These are phyloP conservation scores for Nematopogon swammerdamellus DNA, from an alignment of 2,888 invertebrate genomes.

Conservation along the genomic window DNA sequence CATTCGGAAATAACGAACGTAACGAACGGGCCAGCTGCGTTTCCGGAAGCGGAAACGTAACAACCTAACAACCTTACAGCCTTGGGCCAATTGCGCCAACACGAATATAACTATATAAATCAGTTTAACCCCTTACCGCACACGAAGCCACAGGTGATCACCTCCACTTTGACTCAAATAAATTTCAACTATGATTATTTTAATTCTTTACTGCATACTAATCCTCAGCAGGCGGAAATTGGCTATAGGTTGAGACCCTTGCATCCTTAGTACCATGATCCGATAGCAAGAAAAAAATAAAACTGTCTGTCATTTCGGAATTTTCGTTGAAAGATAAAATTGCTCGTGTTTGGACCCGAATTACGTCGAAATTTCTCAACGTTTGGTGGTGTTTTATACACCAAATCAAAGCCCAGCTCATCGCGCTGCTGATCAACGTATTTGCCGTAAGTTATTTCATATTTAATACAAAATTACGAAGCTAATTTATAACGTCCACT, in stretches of 20 bases:
- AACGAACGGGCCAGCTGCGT: too few relatives aligned
- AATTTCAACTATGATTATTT: neutral
- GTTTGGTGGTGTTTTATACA: neutral
- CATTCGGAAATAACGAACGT: too few relatives aligned
- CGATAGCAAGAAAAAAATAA: constrained; percentile 8
- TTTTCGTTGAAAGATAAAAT: constrained; percentile 1
- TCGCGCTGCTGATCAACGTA: neutral
- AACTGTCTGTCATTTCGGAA: constrained; percentile 15
- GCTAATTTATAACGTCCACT: neutral
- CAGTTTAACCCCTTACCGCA: too few relatives aligned
- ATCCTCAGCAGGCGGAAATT: constrained; percentile 13
- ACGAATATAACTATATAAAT: too few relatives aligned
- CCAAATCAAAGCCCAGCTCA: neutral
- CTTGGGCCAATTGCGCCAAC: too few relatives aligned
- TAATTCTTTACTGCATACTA: constrained; percentile 12
- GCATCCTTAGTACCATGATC: constrained; percentile 28
- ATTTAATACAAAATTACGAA: neutral
- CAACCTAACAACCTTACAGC: too few relatives aligned
- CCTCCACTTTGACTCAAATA: neutral
- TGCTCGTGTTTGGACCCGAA: neutral
- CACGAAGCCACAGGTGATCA: neutral
- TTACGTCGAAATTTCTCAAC: neutral
- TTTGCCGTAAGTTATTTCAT: neutral
- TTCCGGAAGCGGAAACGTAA: too few relatives aligned
- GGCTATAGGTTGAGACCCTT: constrained; percentile 19